Base-by-base conservation (phyloP, 2,113 vertebrate genomes). In the Caloenas nicobarica region DNA sequence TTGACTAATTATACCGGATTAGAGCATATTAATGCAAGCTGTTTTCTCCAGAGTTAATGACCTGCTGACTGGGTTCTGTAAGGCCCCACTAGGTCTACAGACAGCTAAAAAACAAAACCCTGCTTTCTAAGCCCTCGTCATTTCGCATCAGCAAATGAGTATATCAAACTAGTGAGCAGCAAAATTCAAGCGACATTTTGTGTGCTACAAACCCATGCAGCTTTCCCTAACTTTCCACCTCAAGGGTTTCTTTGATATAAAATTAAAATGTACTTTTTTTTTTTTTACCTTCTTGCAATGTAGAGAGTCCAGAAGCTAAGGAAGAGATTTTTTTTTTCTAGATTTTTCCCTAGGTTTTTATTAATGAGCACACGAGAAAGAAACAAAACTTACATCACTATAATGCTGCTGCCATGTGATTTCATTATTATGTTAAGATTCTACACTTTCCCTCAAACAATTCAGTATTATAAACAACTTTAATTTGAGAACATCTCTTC, bases 1-100 rank as follows among this genome's bases (percentile, higher is more conserved):
- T 99, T 99, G 98, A 99, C 99, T 99, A 99, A 99, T 99, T 99
- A 99, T 98, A 98, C 98, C 97, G 98, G 99, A 99, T 99, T 99
- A 99, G 98, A 99, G 98, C 98, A 99, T 99, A 99, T 99, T 99
- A 99, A 99, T 99, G 99, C 99, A 99, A 99, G 99, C 98, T 99
- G 99, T 99, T 99, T 99, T 99, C 99, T 99, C 98, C 97, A 97
- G 98, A 99, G 99, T 98, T 99, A 98, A 97, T 98, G 98, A 99
- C 99, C 99, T 98, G 98, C 98, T 98, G 98, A 98, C 97, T 98
- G 98, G 98, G 98, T 98, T 98, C 97, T 97, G 97, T 89, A 97
- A 97, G 97, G 97, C 96, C 98, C 97, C 97, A 97, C 97, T 97
- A 97, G 98, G 98, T 98, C 98, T 98, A 97, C 96, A 97, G 97